These are phyloP conservation scores for Cyaniris semiargus DNA, from an alignment of 2,888 invertebrate genomes.

Conservation along the genomic window DNA sequence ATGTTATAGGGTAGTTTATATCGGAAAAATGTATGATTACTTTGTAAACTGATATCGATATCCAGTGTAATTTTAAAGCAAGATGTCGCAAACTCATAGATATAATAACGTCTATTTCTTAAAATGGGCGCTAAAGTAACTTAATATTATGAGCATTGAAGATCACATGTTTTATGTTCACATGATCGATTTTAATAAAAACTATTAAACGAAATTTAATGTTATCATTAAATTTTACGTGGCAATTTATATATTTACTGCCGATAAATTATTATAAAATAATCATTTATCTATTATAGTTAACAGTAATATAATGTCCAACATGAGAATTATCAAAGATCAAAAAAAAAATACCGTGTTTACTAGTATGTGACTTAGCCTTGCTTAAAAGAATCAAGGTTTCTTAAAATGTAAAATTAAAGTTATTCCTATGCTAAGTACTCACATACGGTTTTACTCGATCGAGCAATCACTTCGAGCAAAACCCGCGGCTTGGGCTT, in stretches of 20 bases:
- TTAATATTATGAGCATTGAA: not conserved
- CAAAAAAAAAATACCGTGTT: not conserved
- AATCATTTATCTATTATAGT: not conserved
- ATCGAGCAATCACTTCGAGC: too few relatives aligned
- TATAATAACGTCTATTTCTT: too few relatives aligned
- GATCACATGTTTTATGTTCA: not conserved
- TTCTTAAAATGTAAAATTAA: not conserved
- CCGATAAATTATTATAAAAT: not conserved
- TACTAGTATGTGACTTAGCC: not conserved
- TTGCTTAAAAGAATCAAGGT: not conserved
- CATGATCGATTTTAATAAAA: not conserved
- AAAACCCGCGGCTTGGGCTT: too few relatives aligned
- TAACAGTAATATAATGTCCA: not conserved
- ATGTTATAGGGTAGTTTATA: too few relatives aligned
- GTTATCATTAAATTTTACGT: too few relatives aligned
- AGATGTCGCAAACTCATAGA: too few relatives aligned
- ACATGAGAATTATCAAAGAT: not conserved
- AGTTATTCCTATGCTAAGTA: not conserved
- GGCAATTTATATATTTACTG: not conserved
- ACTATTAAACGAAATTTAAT: not conserved
- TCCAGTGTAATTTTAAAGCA: too few relatives aligned
- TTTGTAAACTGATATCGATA: too few relatives aligned
- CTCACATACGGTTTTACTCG: too few relatives aligned
- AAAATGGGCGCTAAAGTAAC: not conserved
- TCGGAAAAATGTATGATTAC: too few relatives aligned